Base-by-base conservation (phyloP, 2,888 invertebrate genomes). In the Enoplolaimus lenunculus region DNA sequence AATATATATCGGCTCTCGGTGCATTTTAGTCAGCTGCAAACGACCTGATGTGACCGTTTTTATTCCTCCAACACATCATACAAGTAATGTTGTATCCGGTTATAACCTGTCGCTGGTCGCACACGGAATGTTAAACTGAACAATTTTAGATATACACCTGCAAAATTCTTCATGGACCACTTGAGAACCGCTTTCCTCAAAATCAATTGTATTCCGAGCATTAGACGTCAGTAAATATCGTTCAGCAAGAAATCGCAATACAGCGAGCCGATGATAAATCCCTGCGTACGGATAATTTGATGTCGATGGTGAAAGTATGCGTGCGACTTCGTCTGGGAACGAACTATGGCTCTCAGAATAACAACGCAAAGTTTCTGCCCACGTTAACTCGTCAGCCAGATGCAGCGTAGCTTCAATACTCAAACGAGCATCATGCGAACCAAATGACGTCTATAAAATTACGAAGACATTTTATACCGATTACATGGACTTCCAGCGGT, bases 381-480 rank as follows among this genome's bases (percentile, higher is more conserved):
- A 98, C 68, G 95, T 94, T 84, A 97, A 88, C 70, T 89, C 86
- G 84, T 98, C 98, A 77, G 94, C 87, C 78, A 94, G 87, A 84
- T 90, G 94, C 70, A 95, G 85, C 75, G 90, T 87, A 74, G 95
- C 89, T 82, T 97, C 95, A 33, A 95, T 89, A 81, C 93, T 92
- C 83, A 97, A 95, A 84, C 95, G 95, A 80, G 93, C 90, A 84
- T 99, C 98, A 72, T 92, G 83, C 7, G 95, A 93, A 65, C 94
- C 94, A 84, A 93, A 97, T 82, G 91, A 90, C 21, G 45, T 45
- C 45, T 45, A 45, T 21, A 45, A 1, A 92, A n/a, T n/a, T n/a
- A n/a, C n/a, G n/a, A n/a, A n/a, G n/a, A n/a, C n/a, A n/a, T n/a
- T n/a, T n/a, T n/a, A n/a, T n/a, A n/a, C n/a, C n/a, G n/a, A n/a